phyloP scores from a whole-genome alignment of 2,888 invertebrate species.

The Acleris emargana region DNA sequence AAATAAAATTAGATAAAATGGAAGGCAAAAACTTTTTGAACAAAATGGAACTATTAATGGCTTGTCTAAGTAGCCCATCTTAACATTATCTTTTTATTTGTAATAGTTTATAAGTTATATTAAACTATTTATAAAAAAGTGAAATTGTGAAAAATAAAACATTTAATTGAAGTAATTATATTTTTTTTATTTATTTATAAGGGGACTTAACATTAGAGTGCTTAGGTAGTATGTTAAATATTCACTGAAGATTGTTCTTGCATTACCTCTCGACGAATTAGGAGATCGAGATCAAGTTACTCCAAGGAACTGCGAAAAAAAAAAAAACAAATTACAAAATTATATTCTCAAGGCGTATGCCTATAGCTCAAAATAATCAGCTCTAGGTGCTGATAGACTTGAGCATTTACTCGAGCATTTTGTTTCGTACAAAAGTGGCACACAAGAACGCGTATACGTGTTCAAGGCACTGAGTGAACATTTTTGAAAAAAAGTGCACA shows the following conservation, averaged over 20 bases:
- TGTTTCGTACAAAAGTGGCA: too few species aligned
- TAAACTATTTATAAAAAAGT: constrained; percentile 16
- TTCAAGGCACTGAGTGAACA: too few species aligned
- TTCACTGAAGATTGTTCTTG: constrained; percentile 82
- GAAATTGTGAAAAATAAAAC: constrained; percentile 22
- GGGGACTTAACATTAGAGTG: constrained; percentile 75
- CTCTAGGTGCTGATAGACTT: too few species aligned
- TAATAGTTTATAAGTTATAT: constrained; percentile 4
- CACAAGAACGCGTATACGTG: too few species aligned
- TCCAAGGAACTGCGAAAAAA: constrained; percentile 73
- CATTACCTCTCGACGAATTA: constrained; percentile 64
- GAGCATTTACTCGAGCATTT: too few species aligned
- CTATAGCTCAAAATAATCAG: too few species aligned
- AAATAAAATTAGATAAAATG: constrained; percentile 95
- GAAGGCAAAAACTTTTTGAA: constrained; percentile 98
- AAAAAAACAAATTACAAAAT: constrained; percentile 30
- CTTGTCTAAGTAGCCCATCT: constrained; percentile 90
- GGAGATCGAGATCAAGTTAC: constrained; percentile 61
- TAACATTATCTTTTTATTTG: constrained; percentile 49
- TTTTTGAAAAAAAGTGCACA: too few species aligned
- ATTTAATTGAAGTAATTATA: constrained; percentile 50
- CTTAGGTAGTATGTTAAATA: constrained; percentile 81
- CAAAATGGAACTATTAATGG: constrained; percentile 98
- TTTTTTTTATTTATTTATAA: constrained; percentile 68
- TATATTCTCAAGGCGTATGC: too few species aligned